Conservation (phyloP, 1,140 invertebrate genomes). For the Drosophila takahashii region DNA sequence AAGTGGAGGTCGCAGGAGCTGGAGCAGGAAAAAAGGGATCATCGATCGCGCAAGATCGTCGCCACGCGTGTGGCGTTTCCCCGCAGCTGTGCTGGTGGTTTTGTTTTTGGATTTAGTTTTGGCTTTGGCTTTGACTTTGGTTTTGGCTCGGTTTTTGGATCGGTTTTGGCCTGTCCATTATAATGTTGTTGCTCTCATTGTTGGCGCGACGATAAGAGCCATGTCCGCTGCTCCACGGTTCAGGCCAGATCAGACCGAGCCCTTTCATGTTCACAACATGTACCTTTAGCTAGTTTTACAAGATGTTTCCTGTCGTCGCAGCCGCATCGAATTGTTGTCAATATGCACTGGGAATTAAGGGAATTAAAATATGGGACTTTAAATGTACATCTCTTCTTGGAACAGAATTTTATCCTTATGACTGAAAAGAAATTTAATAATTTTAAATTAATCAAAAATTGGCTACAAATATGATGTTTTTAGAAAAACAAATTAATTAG, state of each 20-base stretch:
- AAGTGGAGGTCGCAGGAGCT: slow-evolving; percentile 41
- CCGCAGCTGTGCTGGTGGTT: slow-evolving; percentile 23
- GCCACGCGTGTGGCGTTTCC: slow-evolving; percentile 66
- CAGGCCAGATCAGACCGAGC: slow-evolving; percentile 40
- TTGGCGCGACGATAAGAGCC: slow-evolving; percentile 66
- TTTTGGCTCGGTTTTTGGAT: slow-evolving; percentile 34
- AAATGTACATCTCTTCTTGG: too few relatives aligned
- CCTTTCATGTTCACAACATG: slow-evolving; percentile 83
- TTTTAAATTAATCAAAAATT: too few relatives aligned
- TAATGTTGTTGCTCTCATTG: slow-evolving; percentile 82
- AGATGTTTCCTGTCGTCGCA: slow-evolving; percentile 84
- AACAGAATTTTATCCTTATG: too few relatives aligned
- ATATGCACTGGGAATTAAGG: slow-evolving; percentile 45
- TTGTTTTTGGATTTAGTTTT: slow-evolving; percentile 50
- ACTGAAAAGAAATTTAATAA: too few relatives aligned
- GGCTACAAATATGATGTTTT: too few relatives aligned
- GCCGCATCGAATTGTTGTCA: slow-evolving; percentile 83
- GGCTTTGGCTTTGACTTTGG: slow-evolving; percentile 24
- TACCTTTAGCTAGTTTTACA: slow-evolving; percentile 84
- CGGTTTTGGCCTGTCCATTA: slow-evolving; percentile 74
- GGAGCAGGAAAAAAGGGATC: not conserved
- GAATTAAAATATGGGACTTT: not conserved
- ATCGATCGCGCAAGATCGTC: slow-evolving; percentile 58
- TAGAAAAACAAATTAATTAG: too few relatives aligned
- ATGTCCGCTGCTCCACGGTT: slow-evolving; percentile 28